Conservation (phyloP, 2,797 vertebrate species). For the Siniperca obscura region DNA sequence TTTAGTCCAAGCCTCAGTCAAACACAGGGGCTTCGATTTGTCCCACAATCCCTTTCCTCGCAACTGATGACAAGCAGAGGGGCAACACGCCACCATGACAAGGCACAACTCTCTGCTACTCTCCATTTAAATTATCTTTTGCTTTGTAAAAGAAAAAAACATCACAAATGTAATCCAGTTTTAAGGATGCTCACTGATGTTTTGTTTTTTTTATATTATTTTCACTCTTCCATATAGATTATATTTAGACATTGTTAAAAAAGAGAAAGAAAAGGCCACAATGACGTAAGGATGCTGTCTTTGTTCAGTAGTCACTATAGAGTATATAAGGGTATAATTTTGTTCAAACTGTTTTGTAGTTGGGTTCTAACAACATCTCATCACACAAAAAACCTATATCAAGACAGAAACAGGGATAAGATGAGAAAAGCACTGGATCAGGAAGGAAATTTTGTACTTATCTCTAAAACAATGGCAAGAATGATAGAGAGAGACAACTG, state of each 20-base stretch:
- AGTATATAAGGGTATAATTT: conserved; percentile 53
- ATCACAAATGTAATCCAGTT: conserved; percentile 85
- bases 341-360: conserved; percentile 40
- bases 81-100: conserved; percentile 61
- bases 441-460: conserved; percentile 49
- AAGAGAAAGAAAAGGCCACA: conserved; percentile 42
- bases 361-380: conserved; percentile 46
- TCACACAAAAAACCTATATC: conserved; percentile 34
- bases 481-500: conserved; percentile 1
- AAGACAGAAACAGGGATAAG: conserved; percentile 40
- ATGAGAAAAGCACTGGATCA: conserved; percentile 82
- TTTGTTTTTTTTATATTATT: conserved; percentile 48
- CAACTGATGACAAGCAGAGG: conserved; percentile 50
- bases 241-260: conserved; percentile 28
- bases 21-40: conserved; percentile 61
- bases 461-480: conserved; percentile 36
- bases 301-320: conserved; percentile 62
- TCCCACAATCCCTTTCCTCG: conserved; percentile 47
- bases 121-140: conserved; percentile 80
- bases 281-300: conserved; percentile 59
- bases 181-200: conserved; percentile 82
- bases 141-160: conserved; percentile 78
- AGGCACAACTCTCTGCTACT: conserved; percentile 75
- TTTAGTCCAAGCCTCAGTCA: conserved; percentile 54
- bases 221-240: conserved; percentile 59